Base-by-base conservation (phyloP, 1,140 invertebrate genomes). In the Ladona fulva region DNA sequence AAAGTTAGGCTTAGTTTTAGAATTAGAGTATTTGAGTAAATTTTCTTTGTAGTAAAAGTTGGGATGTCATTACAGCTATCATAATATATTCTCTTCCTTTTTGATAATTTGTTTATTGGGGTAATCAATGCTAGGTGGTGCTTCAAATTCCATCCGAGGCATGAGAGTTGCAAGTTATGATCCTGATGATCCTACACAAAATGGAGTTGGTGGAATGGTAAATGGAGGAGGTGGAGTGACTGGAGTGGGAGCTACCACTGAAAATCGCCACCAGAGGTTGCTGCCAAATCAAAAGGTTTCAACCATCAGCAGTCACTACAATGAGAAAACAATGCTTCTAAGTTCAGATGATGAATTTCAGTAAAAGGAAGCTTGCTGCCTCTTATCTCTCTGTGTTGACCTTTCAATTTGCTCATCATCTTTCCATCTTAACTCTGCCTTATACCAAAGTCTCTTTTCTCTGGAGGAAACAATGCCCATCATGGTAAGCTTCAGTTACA, bases 291-390 rank as follows among this genome's bases (percentile, higher is more conserved):
- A 92, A 81, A 88, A 91, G 25, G 92, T 93, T 29, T 90, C 92
- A 6, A 94, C 93, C 78, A 93, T 94, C 81, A 91, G 90, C 24
- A 90, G 91, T 82, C 93, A 93, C 84, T 96, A 97, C 87, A 97
- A 95, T 86, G 97, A 98, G 87, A 98, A 98, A 87, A 96, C 96
- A 24, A 96, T 97, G 88, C 88, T 98, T 77, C 89, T 98, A 78
- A 97, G 95, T 86, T 97, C 96, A 78, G 97, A 98, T 85, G 97
- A 98, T 86, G 97, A 98, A 86, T 97, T 97, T 87, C 95, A 96
- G 89, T 97, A 66, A 22, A 66, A 66, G 52, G 29, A 37, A 66
- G 52, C 52, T 12, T 66, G 14, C 52, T 66, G 14, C 12, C n/a
- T 66, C 52, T 22, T 22, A 19, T 66, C 52, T 19, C n/a, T 66